These are phyloP conservation scores for Stenurella melanura DNA, from an alignment of 2,888 invertebrate species.

Conservation along the genomic window DNA sequence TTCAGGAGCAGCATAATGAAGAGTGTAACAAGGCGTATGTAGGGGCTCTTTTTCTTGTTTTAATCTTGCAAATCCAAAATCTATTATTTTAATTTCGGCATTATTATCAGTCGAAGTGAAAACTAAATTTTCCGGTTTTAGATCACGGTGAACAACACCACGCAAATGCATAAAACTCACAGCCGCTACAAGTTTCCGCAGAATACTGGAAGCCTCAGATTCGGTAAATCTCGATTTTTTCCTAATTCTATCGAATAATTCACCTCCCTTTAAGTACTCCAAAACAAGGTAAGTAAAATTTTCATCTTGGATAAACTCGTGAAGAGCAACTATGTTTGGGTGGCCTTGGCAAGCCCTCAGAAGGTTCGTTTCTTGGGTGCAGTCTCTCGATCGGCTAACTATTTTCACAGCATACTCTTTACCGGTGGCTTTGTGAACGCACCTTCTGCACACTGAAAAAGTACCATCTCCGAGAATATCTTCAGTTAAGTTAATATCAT, in stretches of 20 bases:
- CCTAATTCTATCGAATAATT: slow-evolving; percentile 82
- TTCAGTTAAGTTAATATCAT: slow-evolving; percentile 83
- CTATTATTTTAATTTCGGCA: slow-evolving; percentile 89
- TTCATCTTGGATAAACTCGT: slow-evolving; percentile 90
- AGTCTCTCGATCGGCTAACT: slow-evolving; percentile 80
- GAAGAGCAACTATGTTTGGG: slow-evolving; percentile 88
- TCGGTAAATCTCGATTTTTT: slow-evolving; percentile 84
- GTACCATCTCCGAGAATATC: slow-evolving; percentile 90
- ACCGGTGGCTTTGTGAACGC: slow-evolving; percentile 79
- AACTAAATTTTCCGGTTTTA: slow-evolving; percentile 93
- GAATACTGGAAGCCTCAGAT: slow-evolving; percentile 84
- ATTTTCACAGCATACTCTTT: slow-evolving; percentile 93
- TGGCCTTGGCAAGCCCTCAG: slow-evolving; percentile 91
- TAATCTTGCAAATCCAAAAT: slow-evolving; percentile 96
- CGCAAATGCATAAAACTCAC: slow-evolving; percentile 89
- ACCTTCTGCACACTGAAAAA: slow-evolving; percentile 90
- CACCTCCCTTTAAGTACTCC: slow-evolving; percentile 90
- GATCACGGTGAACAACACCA: slow-evolving; percentile 92
- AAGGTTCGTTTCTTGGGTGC: slow-evolving; percentile 84
- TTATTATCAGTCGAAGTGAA: slow-evolving; percentile 77
- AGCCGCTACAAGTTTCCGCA: slow-evolving; percentile 88
- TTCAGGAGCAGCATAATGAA: slow-evolving; percentile 97
- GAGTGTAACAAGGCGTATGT: slow-evolving; percentile 93
- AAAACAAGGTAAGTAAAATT: slow-evolving; percentile 91
- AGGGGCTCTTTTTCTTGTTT: slow-evolving; percentile 79